Percentiles rank a stretch among this genome's conserved stretches.
phyloP scores from a whole-genome alignment of 2,113 vertebrate species.

The Thalassoma bifasciatum region DNA sequence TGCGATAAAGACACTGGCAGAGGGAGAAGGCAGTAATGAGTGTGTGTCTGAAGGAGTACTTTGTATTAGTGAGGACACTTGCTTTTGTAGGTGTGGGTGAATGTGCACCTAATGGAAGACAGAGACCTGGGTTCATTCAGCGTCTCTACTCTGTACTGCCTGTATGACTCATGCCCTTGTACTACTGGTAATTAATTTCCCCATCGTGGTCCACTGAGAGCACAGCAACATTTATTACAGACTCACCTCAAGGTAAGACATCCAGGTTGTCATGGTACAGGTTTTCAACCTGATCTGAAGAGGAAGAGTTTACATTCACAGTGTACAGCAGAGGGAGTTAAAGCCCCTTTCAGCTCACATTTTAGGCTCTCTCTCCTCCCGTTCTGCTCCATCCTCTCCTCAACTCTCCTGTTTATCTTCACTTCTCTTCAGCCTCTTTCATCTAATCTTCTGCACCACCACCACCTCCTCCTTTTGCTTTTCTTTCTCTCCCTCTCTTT shows the following conservation, averaged over 20 bases:
- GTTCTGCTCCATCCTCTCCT: conserved; percentile 11
- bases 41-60: conserved; percentile 21
- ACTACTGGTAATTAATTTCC: conserved; percentile 60
- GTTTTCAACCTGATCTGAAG: conserved; percentile 26
- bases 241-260: conserved; percentile 58
- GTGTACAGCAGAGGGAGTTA: neutral
- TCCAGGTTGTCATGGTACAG: conserved; percentile 24
- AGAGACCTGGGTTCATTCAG: conserved; percentile 8
- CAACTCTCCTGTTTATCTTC: conserved; percentile 30
- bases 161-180: conserved; percentile 53
- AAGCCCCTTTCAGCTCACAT: neutral
- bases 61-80: conserved; percentile 16
- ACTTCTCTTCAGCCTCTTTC: conserved; percentile 31
- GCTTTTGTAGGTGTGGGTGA: neutral
- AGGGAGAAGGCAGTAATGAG: conserved; percentile 19
- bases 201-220: conserved; percentile 37
- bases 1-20: conserved; percentile 14
- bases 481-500: neutral
- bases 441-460: conserved; percentile 23
- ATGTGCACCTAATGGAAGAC: conserved; percentile 24
- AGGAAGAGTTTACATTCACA: conserved; percentile 6
- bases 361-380: neutral
- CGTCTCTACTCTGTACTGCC: conserved; percentile 13
- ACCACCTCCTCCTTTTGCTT: conserved; percentile 13
- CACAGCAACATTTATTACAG: conserved; percentile 55